A percentile compares a stretch with the other conserved stretches of the same genome.
Evolutionary conservation across 2,797 vertebrate species (phyloP).

Genomic region (Rhynchotus rufescens): DNA sequence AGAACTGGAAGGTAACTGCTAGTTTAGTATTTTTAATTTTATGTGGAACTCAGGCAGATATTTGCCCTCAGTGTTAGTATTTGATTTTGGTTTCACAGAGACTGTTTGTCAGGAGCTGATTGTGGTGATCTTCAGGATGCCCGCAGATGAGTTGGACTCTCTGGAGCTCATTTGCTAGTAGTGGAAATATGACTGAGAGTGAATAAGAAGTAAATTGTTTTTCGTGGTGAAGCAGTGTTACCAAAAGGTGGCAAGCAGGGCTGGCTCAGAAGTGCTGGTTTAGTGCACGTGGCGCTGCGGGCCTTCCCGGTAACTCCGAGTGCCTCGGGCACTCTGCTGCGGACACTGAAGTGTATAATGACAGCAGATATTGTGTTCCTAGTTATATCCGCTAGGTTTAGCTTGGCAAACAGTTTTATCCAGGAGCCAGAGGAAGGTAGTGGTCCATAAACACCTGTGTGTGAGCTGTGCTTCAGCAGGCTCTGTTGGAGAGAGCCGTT

Average conservation of each 20-base stretch:
- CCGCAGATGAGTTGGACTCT: too few relatives aligned
- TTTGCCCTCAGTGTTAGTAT: background rate
- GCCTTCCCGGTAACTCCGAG: background rate
- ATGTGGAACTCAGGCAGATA: too few relatives aligned
- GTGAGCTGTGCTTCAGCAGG: background rate
- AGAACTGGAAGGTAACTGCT: background rate
- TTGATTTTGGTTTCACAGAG: background rate
- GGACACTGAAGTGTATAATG: background rate
- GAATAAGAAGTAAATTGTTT: background rate
- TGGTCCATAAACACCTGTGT: background rate
- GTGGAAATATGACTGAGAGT: too few relatives aligned
- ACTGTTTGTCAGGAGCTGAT: background rate
- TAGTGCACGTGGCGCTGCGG: background rate
- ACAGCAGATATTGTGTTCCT: rapidly evolving
- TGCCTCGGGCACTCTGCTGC: background rate
- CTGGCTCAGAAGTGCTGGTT: background rate
- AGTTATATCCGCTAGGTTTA: background rate
- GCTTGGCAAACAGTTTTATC: background rate
- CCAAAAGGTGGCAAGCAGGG: background rate
- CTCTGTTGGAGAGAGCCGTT: background rate
- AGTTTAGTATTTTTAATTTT: background rate
- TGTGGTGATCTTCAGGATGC: background rate
- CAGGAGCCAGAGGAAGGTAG: background rate
- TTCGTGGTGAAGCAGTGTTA: background rate
- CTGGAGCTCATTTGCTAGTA: too few relatives aligned